Percentiles rank a stretch among this genome's conserved stretches.
phyloP scores from a whole-genome alignment of 1,140 invertebrate species.

The Hylaeus volcanicus region DNA sequence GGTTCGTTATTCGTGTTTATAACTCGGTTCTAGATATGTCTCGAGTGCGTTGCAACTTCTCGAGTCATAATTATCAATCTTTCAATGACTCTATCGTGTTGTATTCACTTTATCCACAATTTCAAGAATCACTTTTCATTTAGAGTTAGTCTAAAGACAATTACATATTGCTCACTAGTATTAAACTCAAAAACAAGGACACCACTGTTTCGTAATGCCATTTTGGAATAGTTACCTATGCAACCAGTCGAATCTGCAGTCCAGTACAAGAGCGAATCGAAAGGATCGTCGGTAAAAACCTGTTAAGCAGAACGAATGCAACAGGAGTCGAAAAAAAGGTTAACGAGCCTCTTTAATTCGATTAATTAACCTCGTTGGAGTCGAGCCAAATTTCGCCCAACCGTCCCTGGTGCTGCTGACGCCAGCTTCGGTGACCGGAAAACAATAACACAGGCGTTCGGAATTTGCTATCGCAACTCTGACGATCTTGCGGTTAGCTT shows the following conservation, averaged over 20 bases:
- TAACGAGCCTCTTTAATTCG: slow-evolving; percentile 44
- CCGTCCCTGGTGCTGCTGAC: slow-evolving; percentile 28
- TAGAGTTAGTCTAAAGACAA: no score
- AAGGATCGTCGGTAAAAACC: slow-evolving; percentile 7
- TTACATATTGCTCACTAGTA: no score
- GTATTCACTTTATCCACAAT: no score
- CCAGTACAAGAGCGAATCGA: neutral
- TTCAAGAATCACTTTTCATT: no score
- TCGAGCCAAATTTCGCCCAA: slow-evolving; percentile 36
- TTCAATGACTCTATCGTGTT: no score
- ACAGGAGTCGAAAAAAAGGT: slow-evolving; percentile 39
- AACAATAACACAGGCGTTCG: slow-evolving; percentile 15
- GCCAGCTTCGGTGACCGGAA: slow-evolving; percentile 22
- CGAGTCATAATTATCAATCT: no score
- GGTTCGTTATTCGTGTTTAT: no score
- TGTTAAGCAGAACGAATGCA: slow-evolving; percentile 21
- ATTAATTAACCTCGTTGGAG: slow-evolving; percentile 36
- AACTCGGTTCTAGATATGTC: no score
- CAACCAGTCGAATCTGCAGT: neutral
- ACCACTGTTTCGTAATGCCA: no score
- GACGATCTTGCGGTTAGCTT: neutral
- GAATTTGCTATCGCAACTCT: slow-evolving; percentile 15
- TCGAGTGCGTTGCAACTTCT: no score
- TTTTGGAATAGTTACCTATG: no score
- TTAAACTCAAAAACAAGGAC: no score